These are phyloP conservation scores for Chaetogeoica ovagalla DNA, from an alignment of 2,888 invertebrate genomes.

Conservation along the genomic window DNA sequence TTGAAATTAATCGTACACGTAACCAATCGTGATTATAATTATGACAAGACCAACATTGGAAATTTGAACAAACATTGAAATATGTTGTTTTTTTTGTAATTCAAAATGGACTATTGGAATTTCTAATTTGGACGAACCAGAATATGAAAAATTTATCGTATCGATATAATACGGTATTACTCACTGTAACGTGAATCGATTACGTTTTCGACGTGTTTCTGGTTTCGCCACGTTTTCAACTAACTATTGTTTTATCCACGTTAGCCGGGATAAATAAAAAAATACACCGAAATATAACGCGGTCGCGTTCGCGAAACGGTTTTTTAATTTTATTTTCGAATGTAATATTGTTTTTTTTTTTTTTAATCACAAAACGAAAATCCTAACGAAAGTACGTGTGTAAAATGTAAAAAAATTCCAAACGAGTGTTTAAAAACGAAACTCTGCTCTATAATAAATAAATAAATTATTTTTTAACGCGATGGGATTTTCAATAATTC, in stretches of 20 bases:
- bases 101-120: too few species aligned
- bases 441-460: constrained; percentile 12
- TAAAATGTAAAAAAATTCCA: constrained; percentile 15
- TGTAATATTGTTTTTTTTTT: constrained; percentile 18
- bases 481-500: constrained; percentile 2
- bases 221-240: too few species aligned
- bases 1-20: too few species aligned
- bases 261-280: background rate
- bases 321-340: constrained; percentile 9
- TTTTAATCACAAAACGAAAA: constrained; percentile 34
- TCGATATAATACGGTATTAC: too few species aligned
- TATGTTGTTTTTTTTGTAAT: too few species aligned
- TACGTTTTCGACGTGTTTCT: too few species aligned
- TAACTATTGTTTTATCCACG: background rate
- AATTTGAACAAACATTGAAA: too few species aligned
- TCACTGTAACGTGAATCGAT: too few species aligned
- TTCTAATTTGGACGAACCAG: too few species aligned
- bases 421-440: constrained; percentile 32
- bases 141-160: too few species aligned
- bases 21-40: too few species aligned
- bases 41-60: too few species aligned
- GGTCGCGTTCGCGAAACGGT: constrained; percentile 17
- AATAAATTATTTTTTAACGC: background rate
- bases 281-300: background rate
- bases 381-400: constrained; percentile 4